phyloP scores from a whole-genome alignment of 2,888 invertebrate genomes.

The Periphyllus acericola region DNA sequence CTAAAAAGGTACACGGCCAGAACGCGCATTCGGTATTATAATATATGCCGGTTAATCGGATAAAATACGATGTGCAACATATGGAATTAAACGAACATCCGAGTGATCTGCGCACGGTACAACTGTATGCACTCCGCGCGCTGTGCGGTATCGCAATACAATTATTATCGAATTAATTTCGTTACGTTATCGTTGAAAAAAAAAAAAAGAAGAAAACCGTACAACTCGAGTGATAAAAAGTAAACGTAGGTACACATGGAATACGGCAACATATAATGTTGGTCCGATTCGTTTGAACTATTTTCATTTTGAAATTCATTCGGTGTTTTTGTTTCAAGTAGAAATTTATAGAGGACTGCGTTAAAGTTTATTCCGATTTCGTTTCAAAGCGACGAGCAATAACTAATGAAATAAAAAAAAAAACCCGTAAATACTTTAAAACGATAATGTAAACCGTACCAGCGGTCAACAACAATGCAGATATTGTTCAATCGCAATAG shows the following conservation, averaged over 20 bases:
- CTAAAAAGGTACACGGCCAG: neutral
- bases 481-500: neutral
- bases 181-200: no score
- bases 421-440: neutral
- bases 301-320: neutral
- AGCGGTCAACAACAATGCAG: neutral
- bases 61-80: neutral
- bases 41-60: neutral
- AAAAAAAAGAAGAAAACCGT: neutral
- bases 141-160: neutral
- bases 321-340: neutral
- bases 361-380: slow-evolving; percentile 14
- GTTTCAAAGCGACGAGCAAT: neutral
- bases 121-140: neutral
- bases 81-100: neutral
- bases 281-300: neutral
- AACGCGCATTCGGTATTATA: neutral
- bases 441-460: neutral
- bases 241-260: neutral
- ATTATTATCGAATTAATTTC: neutral
- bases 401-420: slow-evolving; percentile 2
- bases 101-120: neutral
- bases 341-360: neutral
- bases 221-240: neutral
- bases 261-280: neutral